Percentiles rank a stretch among this genome's conserved stretches.
Evolutionary conservation across 2,113 vertebrate genomes (phyloP).

Genomic region (Mormoops blainvillei): DNA sequence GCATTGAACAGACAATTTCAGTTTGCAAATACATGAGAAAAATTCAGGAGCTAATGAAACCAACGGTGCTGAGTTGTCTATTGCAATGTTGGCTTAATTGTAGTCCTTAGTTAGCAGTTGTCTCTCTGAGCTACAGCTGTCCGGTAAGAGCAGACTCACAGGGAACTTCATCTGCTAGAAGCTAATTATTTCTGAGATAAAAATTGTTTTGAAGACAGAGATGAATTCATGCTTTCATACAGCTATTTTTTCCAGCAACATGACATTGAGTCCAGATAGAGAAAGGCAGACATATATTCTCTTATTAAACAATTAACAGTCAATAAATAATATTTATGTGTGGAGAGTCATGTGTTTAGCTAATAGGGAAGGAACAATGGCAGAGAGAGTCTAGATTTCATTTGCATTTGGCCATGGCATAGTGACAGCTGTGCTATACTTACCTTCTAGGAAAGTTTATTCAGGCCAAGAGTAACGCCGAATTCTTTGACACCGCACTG

Average conservation of each 20-base stretch:
- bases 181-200: background rate
- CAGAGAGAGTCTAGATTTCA: background rate
- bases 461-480: background rate
- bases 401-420: background rate
- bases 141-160: slow-evolving; percentile 18
- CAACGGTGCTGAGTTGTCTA: background rate
- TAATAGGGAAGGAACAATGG: background rate
- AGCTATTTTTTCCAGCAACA: background rate
- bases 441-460: background rate
- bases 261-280: background rate
- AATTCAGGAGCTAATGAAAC: background rate
- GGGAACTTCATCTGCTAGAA: background rate
- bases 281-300: background rate
- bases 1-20: background rate
- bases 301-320: background rate
- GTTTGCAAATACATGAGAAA: slow-evolving; percentile 6
- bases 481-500: background rate
- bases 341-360: background rate
- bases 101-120: background rate
- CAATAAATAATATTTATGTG: background rate
- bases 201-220: slow-evolving; percentile 2
- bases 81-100: background rate
- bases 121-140: background rate
- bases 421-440: background rate
- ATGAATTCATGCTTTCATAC: background rate